phyloP scores from a whole-genome alignment of 2,888 invertebrate species.

The Lepidocyrtoides sp. region DNA sequence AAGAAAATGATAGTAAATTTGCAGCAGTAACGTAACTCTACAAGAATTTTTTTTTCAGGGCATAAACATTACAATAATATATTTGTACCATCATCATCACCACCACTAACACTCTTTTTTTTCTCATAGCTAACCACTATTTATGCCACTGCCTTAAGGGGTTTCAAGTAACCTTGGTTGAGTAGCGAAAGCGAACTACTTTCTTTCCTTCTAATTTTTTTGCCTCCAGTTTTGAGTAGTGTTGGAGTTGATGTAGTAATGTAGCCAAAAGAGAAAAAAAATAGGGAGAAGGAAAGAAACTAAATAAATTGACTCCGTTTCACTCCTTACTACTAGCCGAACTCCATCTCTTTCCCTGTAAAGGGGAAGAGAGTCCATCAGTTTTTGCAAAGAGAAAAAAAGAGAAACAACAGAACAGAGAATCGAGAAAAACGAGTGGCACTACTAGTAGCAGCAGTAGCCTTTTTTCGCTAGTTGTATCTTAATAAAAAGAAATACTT shows the following conservation, averaged over 20 bases:
- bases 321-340: conserved; percentile 9
- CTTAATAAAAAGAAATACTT: too few relatives aligned
- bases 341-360: background rate
- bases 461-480: background rate
- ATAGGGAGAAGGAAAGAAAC: background rate
- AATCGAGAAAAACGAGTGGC: background rate
- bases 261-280: background rate
- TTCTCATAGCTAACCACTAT: background rate
- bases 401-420: background rate
- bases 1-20: too few relatives aligned
- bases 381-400: background rate
- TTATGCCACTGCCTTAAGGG: background rate
- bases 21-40: too few relatives aligned
- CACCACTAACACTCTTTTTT: background rate
- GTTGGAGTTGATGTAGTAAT: background rate
- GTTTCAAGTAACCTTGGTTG: conserved; percentile 56
- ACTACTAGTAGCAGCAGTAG: background rate
- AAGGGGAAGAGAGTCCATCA: conserved; percentile 48
- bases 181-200: conserved; percentile 42
- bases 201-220: conserved; percentile 14
- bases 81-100: too few relatives aligned
- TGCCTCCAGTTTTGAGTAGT: conserved; percentile 27
- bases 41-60: too few relatives aligned
- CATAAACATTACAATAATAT: too few relatives aligned
- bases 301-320: conserved; percentile 53